These are phyloP conservation scores for Drosophila falleni DNA, from an alignment of 2,888 invertebrate genomes.

Conservation along the genomic window DNA sequence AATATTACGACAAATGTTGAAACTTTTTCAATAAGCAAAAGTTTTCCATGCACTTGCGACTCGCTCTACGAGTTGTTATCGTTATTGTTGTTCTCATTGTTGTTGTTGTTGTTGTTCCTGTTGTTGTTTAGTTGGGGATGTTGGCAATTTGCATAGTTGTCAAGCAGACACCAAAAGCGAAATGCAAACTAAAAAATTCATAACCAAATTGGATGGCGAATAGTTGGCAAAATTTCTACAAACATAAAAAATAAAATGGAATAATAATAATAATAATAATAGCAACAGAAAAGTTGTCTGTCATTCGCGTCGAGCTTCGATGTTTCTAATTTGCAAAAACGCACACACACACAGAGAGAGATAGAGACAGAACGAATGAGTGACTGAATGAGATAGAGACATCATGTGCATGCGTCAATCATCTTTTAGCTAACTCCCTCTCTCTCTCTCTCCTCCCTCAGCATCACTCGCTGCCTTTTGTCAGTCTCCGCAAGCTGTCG, in stretches of 20 bases:
- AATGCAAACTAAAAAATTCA: slow-evolving; percentile 65
- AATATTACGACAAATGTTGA: slow-evolving; percentile 78
- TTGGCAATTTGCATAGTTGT: slow-evolving; percentile 74
- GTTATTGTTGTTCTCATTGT: slow-evolving; percentile 10
- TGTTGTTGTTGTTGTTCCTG: not conserved
- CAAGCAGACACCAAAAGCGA: slow-evolving; percentile 30
- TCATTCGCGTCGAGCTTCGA: slow-evolving; percentile 37
- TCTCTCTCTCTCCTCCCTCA: not conserved
- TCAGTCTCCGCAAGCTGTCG: slow-evolving; percentile 49
- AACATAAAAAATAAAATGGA: not conserved
- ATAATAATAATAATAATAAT: slow-evolving; percentile 5
- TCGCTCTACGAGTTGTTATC: slow-evolving; percentile 9
- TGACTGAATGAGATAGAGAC: slow-evolving; percentile 8
- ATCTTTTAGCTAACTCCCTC: slow-evolving; percentile 23
- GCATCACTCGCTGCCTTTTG: slow-evolving; percentile 24
- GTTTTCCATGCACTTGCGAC: slow-evolving; percentile 61
- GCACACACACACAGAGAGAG: not conserved
- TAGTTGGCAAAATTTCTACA: slow-evolving; percentile 25
- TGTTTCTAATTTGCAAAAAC: slow-evolving; percentile 58
- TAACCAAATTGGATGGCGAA: slow-evolving; percentile 60
- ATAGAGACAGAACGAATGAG: not conserved
- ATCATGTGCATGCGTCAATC: slow-evolving; percentile 64
- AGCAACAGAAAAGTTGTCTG: slow-evolving; percentile 32
- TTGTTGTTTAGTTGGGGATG: slow-evolving; percentile 2
- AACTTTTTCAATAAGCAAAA: slow-evolving; percentile 80